A percentile compares a stretch with the other conserved stretches of the same genome.
phyloP scores from a whole-genome alignment of 2,888 invertebrate species.

The Cantharis rufa region DNA sequence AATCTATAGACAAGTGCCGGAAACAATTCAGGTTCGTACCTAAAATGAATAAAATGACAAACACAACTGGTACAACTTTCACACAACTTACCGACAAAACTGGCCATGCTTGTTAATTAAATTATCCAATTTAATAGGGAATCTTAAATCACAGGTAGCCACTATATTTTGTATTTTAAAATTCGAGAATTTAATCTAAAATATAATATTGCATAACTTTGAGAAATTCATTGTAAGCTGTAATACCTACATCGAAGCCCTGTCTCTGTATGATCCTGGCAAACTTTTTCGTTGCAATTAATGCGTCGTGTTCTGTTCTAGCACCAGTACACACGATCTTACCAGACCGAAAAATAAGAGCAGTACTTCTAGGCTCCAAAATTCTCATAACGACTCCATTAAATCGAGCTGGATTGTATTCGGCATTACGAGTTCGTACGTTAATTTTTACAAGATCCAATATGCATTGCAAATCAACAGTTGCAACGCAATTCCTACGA shows the following conservation, averaged over 20 bases:
- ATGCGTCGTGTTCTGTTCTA: conserved; percentile 76
- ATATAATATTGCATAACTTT: conserved; percentile 17
- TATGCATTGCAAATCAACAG: conserved; percentile 74
- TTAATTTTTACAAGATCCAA: conserved; percentile 76
- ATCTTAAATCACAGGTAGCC: conserved; percentile 74
- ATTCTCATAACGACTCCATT: conserved; percentile 85
- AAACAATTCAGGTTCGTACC: conserved; percentile 97
- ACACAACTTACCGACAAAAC: conserved; percentile 55
- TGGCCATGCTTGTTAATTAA: conserved; percentile 75
- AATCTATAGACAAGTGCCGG: conserved; percentile 98
- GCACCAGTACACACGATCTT: conserved; percentile 84
- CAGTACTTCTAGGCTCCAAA: conserved; percentile 75
- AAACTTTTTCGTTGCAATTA: conserved; percentile 78
- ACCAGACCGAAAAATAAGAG: conserved; percentile 77
- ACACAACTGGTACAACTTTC: neutral
- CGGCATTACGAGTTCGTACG: conserved; percentile 78
- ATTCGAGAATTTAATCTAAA: conserved; percentile 75
- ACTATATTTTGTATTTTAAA: conserved; percentile 81
- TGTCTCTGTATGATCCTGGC: conserved; percentile 82
- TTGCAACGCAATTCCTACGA: conserved; percentile 80
- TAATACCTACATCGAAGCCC: conserved; percentile 68
- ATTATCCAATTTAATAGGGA: conserved; percentile 75
- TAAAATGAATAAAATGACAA: conserved; percentile 48
- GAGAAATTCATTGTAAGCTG: neutral
- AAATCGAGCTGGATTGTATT: conserved; percentile 81